Evolutionary conservation across 2,797 vertebrate genomes (phyloP).

Genomic region (Manis pentadactyla): DNA sequence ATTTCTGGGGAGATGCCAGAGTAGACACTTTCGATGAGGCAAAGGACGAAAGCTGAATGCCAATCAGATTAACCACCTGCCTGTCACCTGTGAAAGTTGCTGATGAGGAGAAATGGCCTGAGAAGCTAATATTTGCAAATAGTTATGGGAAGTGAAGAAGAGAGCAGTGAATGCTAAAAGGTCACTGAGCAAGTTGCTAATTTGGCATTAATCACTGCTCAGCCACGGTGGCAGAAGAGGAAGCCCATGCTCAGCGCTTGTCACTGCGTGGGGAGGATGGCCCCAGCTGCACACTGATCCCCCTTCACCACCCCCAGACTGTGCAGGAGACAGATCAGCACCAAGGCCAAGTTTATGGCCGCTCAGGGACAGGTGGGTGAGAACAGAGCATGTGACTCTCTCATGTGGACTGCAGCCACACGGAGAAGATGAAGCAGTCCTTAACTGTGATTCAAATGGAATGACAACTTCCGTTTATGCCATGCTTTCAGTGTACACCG

Average conservation of each 20-base stretch:
- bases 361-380: neutral
- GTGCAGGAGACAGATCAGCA: neutral
- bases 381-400: neutral
- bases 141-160: conserved; percentile 15
- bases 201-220: conserved; percentile 46
- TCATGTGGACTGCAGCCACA: neutral
- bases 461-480: neutral
- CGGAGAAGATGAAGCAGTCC: neutral
- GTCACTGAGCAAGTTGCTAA: conserved; percentile 49
- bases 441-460: accelerated
- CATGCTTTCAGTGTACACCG: neutral
- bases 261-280: neutral
- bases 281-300: neutral
- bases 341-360: neutral
- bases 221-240: conserved; percentile 10
- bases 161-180: neutral
- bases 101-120: conserved; percentile 21
- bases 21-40: neutral
- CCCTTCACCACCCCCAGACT: neutral
- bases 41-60: neutral
- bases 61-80: neutral
- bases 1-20: neutral
- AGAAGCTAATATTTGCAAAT: conserved; percentile 37
- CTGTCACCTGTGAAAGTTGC: conserved; percentile 41
- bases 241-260: neutral